Percentiles rank a stretch among this genome's conserved stretches.
Evolutionary conservation across 1,140 invertebrate genomes (phyloP).

Genomic region (Calephelis virginiensis): DNA sequence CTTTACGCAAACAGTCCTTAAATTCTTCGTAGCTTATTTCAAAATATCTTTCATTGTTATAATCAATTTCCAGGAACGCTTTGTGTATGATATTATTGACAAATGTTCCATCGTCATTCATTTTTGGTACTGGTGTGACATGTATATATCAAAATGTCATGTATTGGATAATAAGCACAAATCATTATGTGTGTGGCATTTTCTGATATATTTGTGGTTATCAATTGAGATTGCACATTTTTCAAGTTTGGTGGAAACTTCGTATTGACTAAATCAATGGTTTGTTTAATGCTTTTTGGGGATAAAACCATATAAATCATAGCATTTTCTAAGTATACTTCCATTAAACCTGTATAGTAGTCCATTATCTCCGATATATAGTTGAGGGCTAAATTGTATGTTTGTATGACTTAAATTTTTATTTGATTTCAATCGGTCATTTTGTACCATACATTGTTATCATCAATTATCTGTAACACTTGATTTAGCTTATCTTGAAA

Average conservation of each 20-base stretch:
- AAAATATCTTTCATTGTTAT: too few species aligned
- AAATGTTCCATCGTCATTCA: neutral
- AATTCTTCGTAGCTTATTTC: too few species aligned
- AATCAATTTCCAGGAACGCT: neutral
- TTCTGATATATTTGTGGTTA: neutral
- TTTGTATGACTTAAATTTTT: neutral
- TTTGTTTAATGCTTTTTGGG: neutral
- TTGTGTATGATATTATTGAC: neutral
- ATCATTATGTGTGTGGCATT: neutral
- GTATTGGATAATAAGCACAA: neutral
- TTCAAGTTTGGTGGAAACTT: neutral
- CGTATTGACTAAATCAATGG: neutral
- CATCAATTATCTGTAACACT: neutral
- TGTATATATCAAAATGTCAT: neutral
- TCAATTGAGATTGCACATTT: neutral
- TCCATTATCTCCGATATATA: too few species aligned
- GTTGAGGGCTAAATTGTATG: too few species aligned
- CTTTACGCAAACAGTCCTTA: too few species aligned
- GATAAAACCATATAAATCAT: neutral
- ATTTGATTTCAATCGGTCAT: neutral
- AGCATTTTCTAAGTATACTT: too few species aligned
- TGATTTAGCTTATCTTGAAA: neutral
- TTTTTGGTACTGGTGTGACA: slow-evolving; percentile 1
- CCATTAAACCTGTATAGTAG: too few species aligned
- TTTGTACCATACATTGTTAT: neutral